Conservation (phyloP, 37 sponge, comb jelly and placozoan species). For the Geodia barretti region DNA sequence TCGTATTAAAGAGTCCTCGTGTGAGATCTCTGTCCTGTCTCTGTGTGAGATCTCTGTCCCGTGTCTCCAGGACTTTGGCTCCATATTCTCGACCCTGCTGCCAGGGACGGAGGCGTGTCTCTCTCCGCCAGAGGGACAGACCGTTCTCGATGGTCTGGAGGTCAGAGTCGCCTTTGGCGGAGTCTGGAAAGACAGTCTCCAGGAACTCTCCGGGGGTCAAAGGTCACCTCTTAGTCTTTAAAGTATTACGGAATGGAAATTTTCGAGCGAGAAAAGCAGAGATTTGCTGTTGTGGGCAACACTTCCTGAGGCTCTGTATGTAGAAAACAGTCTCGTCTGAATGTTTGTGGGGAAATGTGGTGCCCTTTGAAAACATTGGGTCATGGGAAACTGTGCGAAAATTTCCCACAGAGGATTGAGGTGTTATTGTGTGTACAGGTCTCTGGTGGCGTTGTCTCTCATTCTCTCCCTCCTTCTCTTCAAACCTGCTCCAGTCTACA, state of each 20-base stretch:
- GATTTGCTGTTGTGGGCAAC: no score
- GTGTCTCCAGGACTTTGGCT: conserved; percentile 98
- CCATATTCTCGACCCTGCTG: conserved; percentile 94
- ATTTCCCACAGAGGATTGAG: no score
- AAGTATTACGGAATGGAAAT: no score
- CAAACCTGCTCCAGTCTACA: conserved; percentile 99
- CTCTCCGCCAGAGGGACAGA: conserved; percentile 83
- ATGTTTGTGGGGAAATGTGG: no score
- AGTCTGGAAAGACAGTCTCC: conserved; percentile 96
- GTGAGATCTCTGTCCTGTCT: background rate
- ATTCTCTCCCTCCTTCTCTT: conserved; percentile 97
- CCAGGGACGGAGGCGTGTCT: conserved; percentile 90
- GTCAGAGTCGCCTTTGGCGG: conserved; percentile 96
- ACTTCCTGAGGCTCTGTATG: no score
- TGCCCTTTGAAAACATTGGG: no score
- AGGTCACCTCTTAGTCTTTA: no score
- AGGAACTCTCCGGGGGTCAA: conserved; percentile 97
- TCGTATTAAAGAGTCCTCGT: no score
- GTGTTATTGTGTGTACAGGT: conserved; percentile 46
- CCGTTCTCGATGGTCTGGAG: conserved; percentile 94
- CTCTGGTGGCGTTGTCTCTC: conserved; percentile 96
- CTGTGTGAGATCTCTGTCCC: no score
- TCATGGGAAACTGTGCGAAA: no score
- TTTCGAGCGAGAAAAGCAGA: no score
- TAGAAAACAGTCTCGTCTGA: no score